Evolutionary conservation across 2,113 vertebrate genomes (phyloP).

Genomic region (Bettongia penicillata): DNA sequence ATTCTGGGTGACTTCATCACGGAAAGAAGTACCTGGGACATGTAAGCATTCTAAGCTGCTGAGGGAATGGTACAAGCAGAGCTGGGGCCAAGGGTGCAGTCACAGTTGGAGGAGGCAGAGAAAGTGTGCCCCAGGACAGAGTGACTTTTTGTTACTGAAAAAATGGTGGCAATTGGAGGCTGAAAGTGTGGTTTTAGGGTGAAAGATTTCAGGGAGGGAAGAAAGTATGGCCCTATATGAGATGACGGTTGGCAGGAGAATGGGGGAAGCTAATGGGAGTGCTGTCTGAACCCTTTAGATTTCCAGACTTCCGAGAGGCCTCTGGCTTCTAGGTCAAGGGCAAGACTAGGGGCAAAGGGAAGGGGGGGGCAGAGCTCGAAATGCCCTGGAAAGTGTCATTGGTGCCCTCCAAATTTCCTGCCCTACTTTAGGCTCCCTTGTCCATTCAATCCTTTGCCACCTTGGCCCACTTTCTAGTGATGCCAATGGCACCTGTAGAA

Average conservation of each 20-base stretch:
- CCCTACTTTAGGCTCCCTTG: neutral
- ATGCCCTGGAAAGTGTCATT: neutral
- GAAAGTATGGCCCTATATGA: neutral
- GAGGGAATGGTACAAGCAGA: neutral
- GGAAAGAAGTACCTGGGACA: neutral
- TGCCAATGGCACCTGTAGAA: neutral
- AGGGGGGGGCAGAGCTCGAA: neutral
- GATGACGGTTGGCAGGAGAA: neutral
- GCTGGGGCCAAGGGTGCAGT: neutral
- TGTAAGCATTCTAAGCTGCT: neutral
- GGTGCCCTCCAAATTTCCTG: neutral
- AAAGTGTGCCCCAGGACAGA: neutral
- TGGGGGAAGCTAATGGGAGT: neutral
- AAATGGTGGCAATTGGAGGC: neutral
- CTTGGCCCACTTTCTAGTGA: neutral
- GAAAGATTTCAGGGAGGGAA: neutral
- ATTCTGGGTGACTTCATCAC: neutral
- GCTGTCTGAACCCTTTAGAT: neutral
- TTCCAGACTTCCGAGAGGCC: neutral
- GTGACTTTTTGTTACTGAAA: neutral
- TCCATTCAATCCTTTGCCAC: neutral
- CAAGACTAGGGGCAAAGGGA: neutral
- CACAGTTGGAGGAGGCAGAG: neutral
- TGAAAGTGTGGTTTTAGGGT: neutral
- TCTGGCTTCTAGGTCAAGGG: neutral